Conservation (phyloP, 2,888 invertebrate genomes). For the Brachylomia viminalis region DNA sequence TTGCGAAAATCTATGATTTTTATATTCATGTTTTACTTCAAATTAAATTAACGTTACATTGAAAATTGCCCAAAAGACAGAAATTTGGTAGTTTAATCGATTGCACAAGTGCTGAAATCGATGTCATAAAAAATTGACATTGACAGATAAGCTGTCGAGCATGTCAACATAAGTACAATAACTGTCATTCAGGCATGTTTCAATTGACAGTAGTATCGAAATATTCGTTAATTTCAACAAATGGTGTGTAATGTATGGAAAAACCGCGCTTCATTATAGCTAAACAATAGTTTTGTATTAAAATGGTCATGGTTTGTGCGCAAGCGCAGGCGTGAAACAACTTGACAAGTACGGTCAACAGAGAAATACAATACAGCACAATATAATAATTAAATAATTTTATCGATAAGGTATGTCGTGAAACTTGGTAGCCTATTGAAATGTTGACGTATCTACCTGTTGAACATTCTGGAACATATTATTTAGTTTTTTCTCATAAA, state of each 20-base stretch:
- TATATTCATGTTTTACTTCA: neutral
- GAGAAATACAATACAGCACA: slow-evolving; percentile 24
- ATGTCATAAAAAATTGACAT: neutral
- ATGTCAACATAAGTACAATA: slow-evolving; percentile 35
- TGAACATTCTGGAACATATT: neutral
- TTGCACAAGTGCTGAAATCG: slow-evolving; percentile 4
- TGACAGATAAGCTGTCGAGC: slow-evolving; percentile 20
- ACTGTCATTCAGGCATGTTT: slow-evolving; percentile 18
- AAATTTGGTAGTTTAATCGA: neutral
- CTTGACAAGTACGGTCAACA: slow-evolving; percentile 57
- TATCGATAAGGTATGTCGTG: neutral
- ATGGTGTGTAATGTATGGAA: slow-evolving; percentile 61
- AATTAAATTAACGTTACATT: neutral
- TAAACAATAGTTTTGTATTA: slow-evolving; percentile 70
- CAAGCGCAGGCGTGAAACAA: slow-evolving; percentile 67
- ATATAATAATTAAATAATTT: no score
- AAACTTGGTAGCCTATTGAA: neutral
- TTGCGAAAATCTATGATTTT: neutral
- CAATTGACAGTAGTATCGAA: slow-evolving; percentile 37
- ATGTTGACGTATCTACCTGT: neutral
- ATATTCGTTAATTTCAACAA: slow-evolving; percentile 57
- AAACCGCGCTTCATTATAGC: slow-evolving; percentile 65
- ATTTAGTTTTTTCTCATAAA: neutral
- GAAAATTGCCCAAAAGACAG: neutral
- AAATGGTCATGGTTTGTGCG: slow-evolving; percentile 63